phyloP scores from a whole-genome alignment of 2,113 vertebrate genomes.

The Silurus glanis region DNA sequence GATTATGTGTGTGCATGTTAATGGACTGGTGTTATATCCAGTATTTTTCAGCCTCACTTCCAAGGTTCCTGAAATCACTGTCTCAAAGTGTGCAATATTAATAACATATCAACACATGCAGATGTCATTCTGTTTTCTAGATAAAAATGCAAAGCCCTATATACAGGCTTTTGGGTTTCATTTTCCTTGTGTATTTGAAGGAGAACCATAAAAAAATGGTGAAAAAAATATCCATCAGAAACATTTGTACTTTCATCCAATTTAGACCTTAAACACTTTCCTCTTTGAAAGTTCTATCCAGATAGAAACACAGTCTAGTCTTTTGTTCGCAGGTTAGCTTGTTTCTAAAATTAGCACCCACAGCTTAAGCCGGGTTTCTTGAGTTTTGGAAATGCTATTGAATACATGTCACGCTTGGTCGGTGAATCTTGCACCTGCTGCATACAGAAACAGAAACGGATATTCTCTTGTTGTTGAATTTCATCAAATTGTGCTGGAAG shows the following conservation, averaged over 20 bases:
- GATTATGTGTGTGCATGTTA: not conserved
- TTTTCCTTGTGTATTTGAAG: not conserved
- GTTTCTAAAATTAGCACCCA: not conserved
- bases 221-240: not conserved
- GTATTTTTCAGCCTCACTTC: not conserved
- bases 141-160: not conserved
- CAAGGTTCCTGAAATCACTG: not conserved
- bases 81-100: not conserved
- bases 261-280: not conserved
- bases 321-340: not conserved
- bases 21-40: not conserved
- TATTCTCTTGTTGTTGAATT: not conserved
- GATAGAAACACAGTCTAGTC: not conserved
- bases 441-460: not conserved
- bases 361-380: not conserved
- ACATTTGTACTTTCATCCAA: not conserved
- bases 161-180: not conserved
- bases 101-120: not conserved
- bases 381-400: not conserved
- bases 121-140: not conserved
- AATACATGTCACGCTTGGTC: not conserved
- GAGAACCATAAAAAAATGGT: not conserved
- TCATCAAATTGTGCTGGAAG: not conserved
- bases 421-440: not conserved
- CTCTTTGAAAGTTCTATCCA: not conserved